Base-by-base conservation (phyloP, 2,113 vertebrate species). In the Notarius lentiginosus region DNA sequence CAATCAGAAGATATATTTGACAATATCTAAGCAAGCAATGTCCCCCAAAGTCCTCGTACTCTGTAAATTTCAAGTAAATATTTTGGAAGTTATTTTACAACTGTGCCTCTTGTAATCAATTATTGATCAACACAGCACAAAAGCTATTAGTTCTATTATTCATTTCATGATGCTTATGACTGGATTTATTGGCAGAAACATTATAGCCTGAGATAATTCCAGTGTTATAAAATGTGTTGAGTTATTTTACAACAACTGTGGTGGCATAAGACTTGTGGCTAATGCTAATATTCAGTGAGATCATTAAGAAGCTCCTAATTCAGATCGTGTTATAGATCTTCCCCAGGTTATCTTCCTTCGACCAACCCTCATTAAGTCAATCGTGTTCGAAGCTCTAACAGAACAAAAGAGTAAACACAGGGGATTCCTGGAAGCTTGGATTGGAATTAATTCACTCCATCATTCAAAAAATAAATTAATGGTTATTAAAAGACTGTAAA, bases 401-500 rank as follows among this genome's bases (percentile, higher is more conserved):
- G 49, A 77, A 83, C 68, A 58, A 87, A 83, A 53, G 80, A n/a
- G 58, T 65, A 70, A 75, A 56, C 80, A 70, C 68, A 49, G 5
- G 55, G 80, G 58, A 60, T 53, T 76, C 80, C 68, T 53, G 73
- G 41, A 75, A 60, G 58, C 63, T 53, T 60, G 53, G 41, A 73
- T n/a, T 82, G 66, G 56, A 58, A 61, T 81, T 55, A 87, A 83
- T 63, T 87, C 27, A 22, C 7, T 65, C 49, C 72, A 83, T 82
- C 79, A 76, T 65, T 65, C 55, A 86, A 84, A 86, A 83, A 22
- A 87, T 15, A 41, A 83, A 77, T 22, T 66, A 83, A 18, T 47
- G 86, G 17, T 87, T 55, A 84, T 79, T 83, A 66, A 87, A 87
- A 84, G 72, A 65, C 56, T 65, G 86, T 24, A 77, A 83, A 87